phyloP scores from a whole-genome alignment of 2,888 invertebrate genomes.

The Choristoneura rosaceana region DNA sequence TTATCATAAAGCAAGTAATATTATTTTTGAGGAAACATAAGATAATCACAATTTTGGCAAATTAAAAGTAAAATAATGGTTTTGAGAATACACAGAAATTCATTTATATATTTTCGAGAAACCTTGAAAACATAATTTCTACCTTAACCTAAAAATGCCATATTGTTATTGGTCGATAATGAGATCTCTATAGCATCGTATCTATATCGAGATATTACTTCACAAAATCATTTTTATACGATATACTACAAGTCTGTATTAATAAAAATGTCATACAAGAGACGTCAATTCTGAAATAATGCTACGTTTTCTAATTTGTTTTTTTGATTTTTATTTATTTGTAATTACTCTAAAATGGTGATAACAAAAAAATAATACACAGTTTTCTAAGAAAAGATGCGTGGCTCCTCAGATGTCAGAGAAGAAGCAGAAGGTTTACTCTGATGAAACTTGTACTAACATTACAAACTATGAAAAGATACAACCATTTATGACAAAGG shows the following conservation, averaged over 20 bases:
- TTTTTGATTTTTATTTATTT: slow-evolving; percentile 63
- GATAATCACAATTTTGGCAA: slow-evolving; percentile 73
- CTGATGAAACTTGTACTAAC: slow-evolving; percentile 63
- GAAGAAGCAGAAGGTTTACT: slow-evolving; percentile 50
- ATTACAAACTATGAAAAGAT: slow-evolving; percentile 65
- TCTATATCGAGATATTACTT: slow-evolving; percentile 74
- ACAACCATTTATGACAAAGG: slow-evolving; percentile 69
- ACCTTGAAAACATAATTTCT: slow-evolving; percentile 62
- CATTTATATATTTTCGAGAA: slow-evolving; percentile 58
- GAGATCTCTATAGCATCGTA: slow-evolving; percentile 83
- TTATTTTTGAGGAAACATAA: slow-evolving; percentile 66
- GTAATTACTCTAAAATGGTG: slow-evolving; percentile 64
- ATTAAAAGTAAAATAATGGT: slow-evolving; percentile 58
- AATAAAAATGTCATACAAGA: slow-evolving; percentile 67
- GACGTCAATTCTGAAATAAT: slow-evolving; percentile 71
- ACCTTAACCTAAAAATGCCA: slow-evolving; percentile 84
- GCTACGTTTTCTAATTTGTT: slow-evolving; percentile 72
- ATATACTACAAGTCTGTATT: slow-evolving; percentile 71
- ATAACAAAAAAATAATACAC: slow-evolving; percentile 58
- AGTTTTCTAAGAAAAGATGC: slow-evolving; percentile 50
- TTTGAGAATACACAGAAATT: slow-evolving; percentile 56
- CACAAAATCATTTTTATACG: slow-evolving; percentile 68
- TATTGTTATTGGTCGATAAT: slow-evolving; percentile 85
- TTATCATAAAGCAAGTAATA: slow-evolving; percentile 80
- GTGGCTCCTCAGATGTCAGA: slow-evolving; percentile 44